Base-by-base conservation (phyloP, 2,888 invertebrate species). In the Calephelis perditalis region DNA sequence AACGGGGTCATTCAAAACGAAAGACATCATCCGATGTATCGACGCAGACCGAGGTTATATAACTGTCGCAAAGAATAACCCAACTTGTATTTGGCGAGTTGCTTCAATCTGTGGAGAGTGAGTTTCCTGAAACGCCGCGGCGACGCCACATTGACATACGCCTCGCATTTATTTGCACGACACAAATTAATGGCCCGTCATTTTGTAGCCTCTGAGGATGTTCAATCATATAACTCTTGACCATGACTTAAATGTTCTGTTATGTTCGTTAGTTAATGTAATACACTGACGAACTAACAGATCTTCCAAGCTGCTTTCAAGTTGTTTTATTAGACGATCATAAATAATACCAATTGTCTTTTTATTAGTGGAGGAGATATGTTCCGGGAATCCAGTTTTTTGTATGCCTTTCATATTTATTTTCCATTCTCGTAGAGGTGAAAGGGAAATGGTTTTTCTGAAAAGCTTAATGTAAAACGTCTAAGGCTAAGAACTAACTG, bases 131-230 rank as follows among this genome's bases (percentile, higher is more conserved):
- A 67, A 67, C 67, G 63, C 62, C 65, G 45, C 63, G 58, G 37
- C 61, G 66, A 61, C 68, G 67, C 67, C 67, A 58, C 66, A 61
- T 65, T 69, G 68, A 70, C 80, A 80, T 81, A 86, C 81, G 75
- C 75, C 76, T 73, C 74, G 75, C 86, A 86, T 88, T 85, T 85
- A 84, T 86, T 85, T 81, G 79, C 79, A 73, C 78, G 86, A 85
- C 86, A 68, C 75, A 78, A 84, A 87, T 86, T 87, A 86, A 87
- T 87, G 77, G 77, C 68, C 71, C 76, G 78, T 81, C 82, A 83
- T 83, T 79, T 78, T 75, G 77, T 77, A 79, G 73, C 79, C 74
- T 72, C 68, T 57, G 62, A 45, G 62, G 62, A 62, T 60, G 66
- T 69, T 82, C 76, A 76, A 81, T 81, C 79, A 81, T 76, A 76